Evolutionary conservation across 1,140 invertebrate genomes (phyloP), one percentile per base, ranked within the genome.

Genomic region (Drosophila elegans): DNA sequence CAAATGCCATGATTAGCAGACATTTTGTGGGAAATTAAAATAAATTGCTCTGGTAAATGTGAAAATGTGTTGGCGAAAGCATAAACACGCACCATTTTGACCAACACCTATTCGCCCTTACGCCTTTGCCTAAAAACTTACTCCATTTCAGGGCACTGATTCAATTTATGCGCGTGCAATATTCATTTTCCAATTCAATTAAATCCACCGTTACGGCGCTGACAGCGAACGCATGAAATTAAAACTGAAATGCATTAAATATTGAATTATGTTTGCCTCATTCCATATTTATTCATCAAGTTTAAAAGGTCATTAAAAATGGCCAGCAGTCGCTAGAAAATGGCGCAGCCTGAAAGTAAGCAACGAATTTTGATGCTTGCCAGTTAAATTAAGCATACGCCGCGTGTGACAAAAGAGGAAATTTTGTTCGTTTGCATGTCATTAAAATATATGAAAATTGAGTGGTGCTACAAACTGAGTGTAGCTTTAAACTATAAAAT

Each of bases 161-260:
- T 71, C 49, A 49, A 60, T 82, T 71, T 68, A 63, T 64, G 48
- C 60, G 42, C 59, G 45, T 61, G 44, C 55, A 39, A 39, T 42
- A 48, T 48, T 55, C 62, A 68, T 83, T 69, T 75, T 55, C 51
- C 46, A 79, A 82, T 78, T 79, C 68, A 79, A 83, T 82, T 83
- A 78, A 56, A 61, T 53, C 51, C 41, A 12, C 36, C 32, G 9
- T 42, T 45, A 29, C 25, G 7, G 21, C 13, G 13, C 46, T 48
- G 51, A 44, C 53, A 29, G 13, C 39, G 38, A 6, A 78, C 42
- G 57, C 74, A 75, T 85, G 63, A 57, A 71, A 76, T 76, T 75
- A 75, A 69, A 71, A 41, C 38, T 34, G 63, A 72, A 55, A 69
- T 10, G 66, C 42, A 48, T 71, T 71, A 48, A 56, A 69, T 61